Base-by-base conservation (phyloP, 1,140 invertebrate species). In the Drosophila albomicans region DNA sequence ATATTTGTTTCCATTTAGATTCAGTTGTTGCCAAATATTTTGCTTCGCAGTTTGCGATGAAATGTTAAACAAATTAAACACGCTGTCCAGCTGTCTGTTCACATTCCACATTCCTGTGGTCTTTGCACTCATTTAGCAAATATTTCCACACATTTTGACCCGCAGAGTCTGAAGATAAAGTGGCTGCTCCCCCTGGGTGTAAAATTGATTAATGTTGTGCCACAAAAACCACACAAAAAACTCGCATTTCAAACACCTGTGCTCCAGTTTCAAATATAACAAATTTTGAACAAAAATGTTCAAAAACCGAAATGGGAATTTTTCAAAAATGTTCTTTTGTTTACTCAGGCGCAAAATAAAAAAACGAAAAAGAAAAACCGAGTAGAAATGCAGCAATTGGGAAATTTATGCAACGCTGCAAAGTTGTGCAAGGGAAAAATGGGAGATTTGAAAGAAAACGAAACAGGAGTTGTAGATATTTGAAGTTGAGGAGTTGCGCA, bases 211-310 rank as follows among this genome's bases (percentile, higher is more conserved):
- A 75, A 75, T 76, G 72, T 45, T 56, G 51, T 48, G 51, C 65
- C 63, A 69, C 58, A 72, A 52, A 57, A 75, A 56, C 68, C 35
- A 58, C 72, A 78, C 52, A 75, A 41, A 43, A 5, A 32, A 35
- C 16, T 28, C 35, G 45, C 16, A 30, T 78, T 57, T 11, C 32
- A 15, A 78, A 84, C 85, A 89, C 85, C 86, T 89, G 85, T 89
- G 85, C 63, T 88, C 85, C 68, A 81, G 63, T 79, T 86, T 46
- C 64, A 1, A 35, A 41, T 13, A 72, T 48, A 64, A 16, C 8
- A 54, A 25, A 52, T 16, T 25, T 56, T 20, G n/a, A 49, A 61
- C 56, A 64, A 52, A 45, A 46, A 56, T 30, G 3, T 56, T 15
- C 25, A 35, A 16, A 20, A 48, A 15, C 46, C 11, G n/a, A 43